Percentiles rank a stretch among this genome's conserved stretches.
phyloP scores from a whole-genome alignment of 1,140 invertebrate genomes.

The Heliconius himera region DNA sequence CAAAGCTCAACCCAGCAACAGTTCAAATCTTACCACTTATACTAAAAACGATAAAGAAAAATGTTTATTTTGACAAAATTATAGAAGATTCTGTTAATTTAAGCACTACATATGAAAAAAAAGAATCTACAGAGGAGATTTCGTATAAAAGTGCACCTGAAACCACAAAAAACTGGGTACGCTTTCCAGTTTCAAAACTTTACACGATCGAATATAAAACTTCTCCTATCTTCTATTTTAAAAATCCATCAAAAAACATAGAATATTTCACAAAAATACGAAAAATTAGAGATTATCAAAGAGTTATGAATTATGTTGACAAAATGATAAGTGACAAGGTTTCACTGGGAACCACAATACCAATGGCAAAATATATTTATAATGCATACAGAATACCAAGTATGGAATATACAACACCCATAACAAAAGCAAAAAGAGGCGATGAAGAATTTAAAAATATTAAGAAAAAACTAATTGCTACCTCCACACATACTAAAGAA shows the following conservation, averaged over 20 bases:
- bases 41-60: slow-evolving; percentile 61
- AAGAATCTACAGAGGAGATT: slow-evolving; percentile 42
- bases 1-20: slow-evolving; percentile 54
- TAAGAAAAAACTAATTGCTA: slow-evolving; percentile 17
- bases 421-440: slow-evolving; percentile 33
- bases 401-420: slow-evolving; percentile 33
- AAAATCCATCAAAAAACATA: slow-evolving; percentile 52
- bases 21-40: slow-evolving; percentile 61
- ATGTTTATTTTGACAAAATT: slow-evolving; percentile 53
- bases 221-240: slow-evolving; percentile 56
- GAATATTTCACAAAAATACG: slow-evolving; percentile 61
- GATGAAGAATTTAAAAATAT: slow-evolving; percentile 16
- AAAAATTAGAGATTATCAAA: slow-evolving; percentile 62
- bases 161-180: slow-evolving; percentile 58
- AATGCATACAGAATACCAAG: slow-evolving; percentile 37
- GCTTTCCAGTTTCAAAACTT: slow-evolving; percentile 53
- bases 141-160: slow-evolving; percentile 52
- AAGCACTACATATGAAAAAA: slow-evolving; percentile 42
- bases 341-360: slow-evolving; percentile 42
- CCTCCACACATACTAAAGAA: slow-evolving; percentile 14
- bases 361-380: slow-evolving; percentile 45
- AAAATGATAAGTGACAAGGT: slow-evolving; percentile 64
- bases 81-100: slow-evolving; percentile 52
- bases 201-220: slow-evolving; percentile 63
- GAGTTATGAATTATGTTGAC: slow-evolving; percentile 63